Percentiles rank a stretch among this genome's conserved stretches.
Conservation (phyloP, 2,113 vertebrate genomes). For the Trichechus manatus region DNA sequence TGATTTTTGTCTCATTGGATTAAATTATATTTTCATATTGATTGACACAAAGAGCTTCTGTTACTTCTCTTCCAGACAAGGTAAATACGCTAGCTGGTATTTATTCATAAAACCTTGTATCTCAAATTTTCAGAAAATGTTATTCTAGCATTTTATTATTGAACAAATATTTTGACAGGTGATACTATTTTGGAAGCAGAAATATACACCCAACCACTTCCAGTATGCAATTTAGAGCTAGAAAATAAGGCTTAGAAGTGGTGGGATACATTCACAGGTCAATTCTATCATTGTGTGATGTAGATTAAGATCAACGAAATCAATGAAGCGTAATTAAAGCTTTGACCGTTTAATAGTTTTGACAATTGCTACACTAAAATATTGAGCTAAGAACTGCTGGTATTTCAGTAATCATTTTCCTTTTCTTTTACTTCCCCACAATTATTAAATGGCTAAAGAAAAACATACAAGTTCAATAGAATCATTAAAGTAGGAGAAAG, state of each 20-base stretch:
- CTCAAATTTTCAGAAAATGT: constrained; percentile 70
- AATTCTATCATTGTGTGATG: not conserved
- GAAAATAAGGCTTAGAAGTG: not conserved
- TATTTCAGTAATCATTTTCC: constrained; percentile 15
- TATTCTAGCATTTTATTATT: constrained; percentile 81
- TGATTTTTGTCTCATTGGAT: constrained; percentile 86
- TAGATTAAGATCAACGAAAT: constrained; percentile 59
- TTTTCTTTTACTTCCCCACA: not conserved
- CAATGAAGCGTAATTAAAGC: constrained; percentile 69
- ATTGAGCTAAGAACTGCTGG: not conserved
- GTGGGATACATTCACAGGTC: not conserved
- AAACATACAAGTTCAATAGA: not conserved
- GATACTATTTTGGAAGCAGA: constrained; percentile 64
- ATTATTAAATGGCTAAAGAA: not conserved
- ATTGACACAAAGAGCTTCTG: constrained; percentile 83
- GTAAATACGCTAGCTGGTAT: constrained; percentile 67
- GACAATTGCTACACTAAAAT: constrained; percentile 28
- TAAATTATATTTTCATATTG: constrained; percentile 88
- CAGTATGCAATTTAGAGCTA: constrained; percentile 26
- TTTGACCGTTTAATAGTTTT: constrained; percentile 67
- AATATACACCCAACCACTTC: not conserved
- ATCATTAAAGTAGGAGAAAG: not conserved
- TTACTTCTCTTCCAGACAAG: constrained; percentile 76
- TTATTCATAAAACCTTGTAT: constrained; percentile 71
- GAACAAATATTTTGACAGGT: constrained; percentile 76